Percentiles rank a stretch among this genome's conserved stretches.
Evolutionary conservation across 2,113 vertebrate species (phyloP).

Genomic region (Lutjanus erythropterus): DNA sequence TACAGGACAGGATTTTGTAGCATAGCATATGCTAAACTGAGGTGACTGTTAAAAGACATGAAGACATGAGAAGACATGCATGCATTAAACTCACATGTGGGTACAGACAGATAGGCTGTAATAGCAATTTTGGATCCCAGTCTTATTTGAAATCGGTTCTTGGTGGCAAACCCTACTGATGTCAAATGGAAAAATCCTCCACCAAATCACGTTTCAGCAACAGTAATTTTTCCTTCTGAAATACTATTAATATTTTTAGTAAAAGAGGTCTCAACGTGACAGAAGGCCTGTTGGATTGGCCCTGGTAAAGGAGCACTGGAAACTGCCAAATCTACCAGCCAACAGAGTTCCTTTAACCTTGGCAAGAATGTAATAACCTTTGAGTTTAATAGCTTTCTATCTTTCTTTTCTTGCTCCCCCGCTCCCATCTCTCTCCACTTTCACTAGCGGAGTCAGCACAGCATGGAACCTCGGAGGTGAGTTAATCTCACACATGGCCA

Average conservation of each 20-base stretch:
- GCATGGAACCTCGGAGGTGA: slow-evolving; percentile 47
- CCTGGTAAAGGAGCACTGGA: not conserved
- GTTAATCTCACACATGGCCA: slow-evolving; percentile 65
- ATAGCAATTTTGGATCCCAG: too few species aligned
- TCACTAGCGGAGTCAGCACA: slow-evolving; percentile 48
- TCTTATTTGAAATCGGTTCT: too few species aligned
- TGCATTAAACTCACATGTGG: too few species aligned
- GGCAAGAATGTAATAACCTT: slow-evolving; percentile 47
- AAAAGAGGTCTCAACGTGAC: slow-evolving; percentile 8
- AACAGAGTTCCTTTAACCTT: slow-evolving; percentile 50
- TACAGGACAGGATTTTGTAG: too few species aligned
- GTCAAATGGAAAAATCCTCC: not conserved
- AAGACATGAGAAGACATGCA: too few species aligned
- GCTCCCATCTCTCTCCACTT: slow-evolving; percentile 21
- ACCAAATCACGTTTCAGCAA: not conserved
- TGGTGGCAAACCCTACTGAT: not conserved
- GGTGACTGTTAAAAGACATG: too few species aligned
- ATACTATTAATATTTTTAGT: slow-evolving; percentile 8
- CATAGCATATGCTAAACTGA: too few species aligned
- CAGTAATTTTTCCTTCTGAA: not conserved
- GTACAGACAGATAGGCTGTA: too few species aligned
- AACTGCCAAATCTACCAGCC: slow-evolving; percentile 29
- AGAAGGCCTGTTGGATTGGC: not conserved
- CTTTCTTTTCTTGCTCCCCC: slow-evolving; percentile 17
- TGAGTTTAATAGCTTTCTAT: slow-evolving; percentile 44